Evolutionary conservation across 2,888 invertebrate species (phyloP).

Genomic region (Diadegma fenestrale): DNA sequence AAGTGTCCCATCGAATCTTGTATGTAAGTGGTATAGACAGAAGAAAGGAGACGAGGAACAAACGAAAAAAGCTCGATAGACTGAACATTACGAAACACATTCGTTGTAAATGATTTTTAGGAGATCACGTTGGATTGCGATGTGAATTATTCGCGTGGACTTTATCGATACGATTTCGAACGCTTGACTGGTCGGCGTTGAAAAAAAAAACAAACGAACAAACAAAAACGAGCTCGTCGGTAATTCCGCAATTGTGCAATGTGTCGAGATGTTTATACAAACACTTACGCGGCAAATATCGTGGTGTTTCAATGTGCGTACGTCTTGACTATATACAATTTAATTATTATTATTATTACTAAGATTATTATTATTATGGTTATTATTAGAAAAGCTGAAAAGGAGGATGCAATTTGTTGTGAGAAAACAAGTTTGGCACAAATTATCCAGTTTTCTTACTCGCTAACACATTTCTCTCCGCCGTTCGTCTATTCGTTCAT

Average conservation of each 20-base stretch:
- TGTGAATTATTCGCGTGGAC: conserved; percentile 18
- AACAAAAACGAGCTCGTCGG: conserved; percentile 61
- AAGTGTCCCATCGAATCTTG: conserved; percentile 59
- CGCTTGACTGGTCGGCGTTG: conserved; percentile 12
- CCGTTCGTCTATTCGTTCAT: conserved; percentile 48
- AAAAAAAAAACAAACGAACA: conserved; percentile 56
- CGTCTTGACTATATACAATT: conserved; percentile 63
- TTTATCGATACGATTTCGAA: conserved; percentile 40
- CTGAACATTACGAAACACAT: conserved; percentile 77
- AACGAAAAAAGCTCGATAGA: conserved; percentile 75
- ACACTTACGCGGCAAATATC: conserved; percentile 49
- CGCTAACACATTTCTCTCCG: conserved; percentile 32
- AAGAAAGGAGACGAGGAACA: conserved; percentile 45
- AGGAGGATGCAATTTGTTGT: conserved; percentile 26
- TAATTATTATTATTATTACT: conserved; percentile 40
- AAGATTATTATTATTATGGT: conserved; percentile 27
- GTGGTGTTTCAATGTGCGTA: conserved; percentile 60
- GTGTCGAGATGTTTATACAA: conserved; percentile 73
- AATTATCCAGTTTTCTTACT: conserved; percentile 47
- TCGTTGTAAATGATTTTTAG: conserved; percentile 78
- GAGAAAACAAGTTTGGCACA: conserved; percentile 35
- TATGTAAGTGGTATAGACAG: conserved; percentile 53
- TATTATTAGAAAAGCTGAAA: conserved; percentile 35
- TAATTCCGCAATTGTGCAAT: conserved; percentile 78
- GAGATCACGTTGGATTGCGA: conserved; percentile 28